Conservation (phyloP, 1,140 invertebrate species). For the Bombus breviceps region DNA sequence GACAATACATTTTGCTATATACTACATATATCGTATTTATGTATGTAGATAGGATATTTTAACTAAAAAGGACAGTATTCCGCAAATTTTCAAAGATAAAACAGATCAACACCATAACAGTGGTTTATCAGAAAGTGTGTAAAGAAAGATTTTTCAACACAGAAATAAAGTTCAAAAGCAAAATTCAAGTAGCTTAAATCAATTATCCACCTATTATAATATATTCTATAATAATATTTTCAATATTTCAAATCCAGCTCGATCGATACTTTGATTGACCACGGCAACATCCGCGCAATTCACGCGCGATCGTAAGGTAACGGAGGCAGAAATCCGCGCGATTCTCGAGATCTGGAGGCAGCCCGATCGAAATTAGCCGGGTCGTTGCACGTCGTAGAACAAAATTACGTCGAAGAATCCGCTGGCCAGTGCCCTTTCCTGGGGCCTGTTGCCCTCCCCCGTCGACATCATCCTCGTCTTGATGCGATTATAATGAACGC, state of each 20-base stretch:
- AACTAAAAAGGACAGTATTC: too few species aligned
- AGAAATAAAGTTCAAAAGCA: too few species aligned
- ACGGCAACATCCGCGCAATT: not conserved
- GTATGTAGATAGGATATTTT: too few species aligned
- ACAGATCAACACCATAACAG: too few species aligned
- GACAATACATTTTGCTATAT: too few species aligned
- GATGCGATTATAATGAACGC: conserved; percentile 81
- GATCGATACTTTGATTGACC: not conserved
- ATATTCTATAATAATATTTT: not conserved
- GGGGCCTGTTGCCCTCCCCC: conserved; percentile 34
- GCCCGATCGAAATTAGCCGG: conserved; percentile 25
- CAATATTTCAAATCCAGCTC: not conserved
- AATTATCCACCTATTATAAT: too few species aligned
- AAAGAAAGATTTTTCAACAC: too few species aligned
- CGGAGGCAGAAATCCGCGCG: not conserved
- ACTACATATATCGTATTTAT: too few species aligned
- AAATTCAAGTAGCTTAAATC: too few species aligned
- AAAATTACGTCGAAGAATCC: conserved; percentile 79
- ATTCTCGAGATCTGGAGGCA: conserved; percentile 5
- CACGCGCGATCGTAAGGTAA: not conserved
- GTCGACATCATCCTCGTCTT: conserved; percentile 64
- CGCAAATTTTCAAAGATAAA: too few species aligned
- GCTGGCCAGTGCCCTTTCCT: conserved; percentile 67
- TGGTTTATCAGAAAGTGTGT: too few species aligned
- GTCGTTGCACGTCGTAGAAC: conserved; percentile 53